These are phyloP conservation scores for Artibeus jamaicensis DNA, from an alignment of 2,797 vertebrate species.

Conservation along the genomic window DNA sequence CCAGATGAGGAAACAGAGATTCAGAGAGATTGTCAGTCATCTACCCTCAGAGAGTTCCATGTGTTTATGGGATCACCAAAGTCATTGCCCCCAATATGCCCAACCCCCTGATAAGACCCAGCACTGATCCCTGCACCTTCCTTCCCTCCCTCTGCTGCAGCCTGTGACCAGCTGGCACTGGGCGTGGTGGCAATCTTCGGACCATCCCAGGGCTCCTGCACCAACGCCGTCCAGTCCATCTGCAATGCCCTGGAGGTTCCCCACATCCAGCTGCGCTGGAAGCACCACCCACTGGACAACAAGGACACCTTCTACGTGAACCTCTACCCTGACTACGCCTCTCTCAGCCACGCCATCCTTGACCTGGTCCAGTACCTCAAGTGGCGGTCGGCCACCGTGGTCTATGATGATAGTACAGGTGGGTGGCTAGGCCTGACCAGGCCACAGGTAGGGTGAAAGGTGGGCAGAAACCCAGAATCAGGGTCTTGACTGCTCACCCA, in stretches of 20 bases:
- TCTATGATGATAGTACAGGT: conserved; percentile 99
- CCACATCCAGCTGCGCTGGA: conserved; percentile 99
- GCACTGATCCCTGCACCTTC: not conserved
- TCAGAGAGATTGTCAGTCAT: not conserved
- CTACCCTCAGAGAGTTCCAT: not conserved
- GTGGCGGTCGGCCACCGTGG: conserved; percentile 98
- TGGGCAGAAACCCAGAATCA: fast-evolving
- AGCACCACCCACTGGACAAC: conserved; percentile 98
- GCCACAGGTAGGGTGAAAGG: fast-evolving
- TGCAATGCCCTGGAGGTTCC: conserved; percentile 98
- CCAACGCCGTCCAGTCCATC: conserved; percentile 98
- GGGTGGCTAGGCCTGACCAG: conserved; percentile 25
- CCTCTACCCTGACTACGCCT: conserved; percentile 97
- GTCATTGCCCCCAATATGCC: fast-evolving
- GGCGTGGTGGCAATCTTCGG: conserved; percentile 99
- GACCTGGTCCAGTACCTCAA: conserved; percentile 97
- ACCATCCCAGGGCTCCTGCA: conserved; percentile 97
- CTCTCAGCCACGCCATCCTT: conserved; percentile 97
- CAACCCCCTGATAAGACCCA: not conserved
- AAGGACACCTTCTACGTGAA: conserved; percentile 98
- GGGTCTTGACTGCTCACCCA: not conserved
- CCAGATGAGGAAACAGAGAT: not conserved
- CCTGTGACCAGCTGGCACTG: conserved; percentile 97
- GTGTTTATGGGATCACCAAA: not conserved
- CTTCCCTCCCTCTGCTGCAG: conserved; percentile 78